Evolutionary conservation across 92 coral and sea anemone genomes (phyloP).

Genomic region (Hydrozoanthus gracilis): DNA sequence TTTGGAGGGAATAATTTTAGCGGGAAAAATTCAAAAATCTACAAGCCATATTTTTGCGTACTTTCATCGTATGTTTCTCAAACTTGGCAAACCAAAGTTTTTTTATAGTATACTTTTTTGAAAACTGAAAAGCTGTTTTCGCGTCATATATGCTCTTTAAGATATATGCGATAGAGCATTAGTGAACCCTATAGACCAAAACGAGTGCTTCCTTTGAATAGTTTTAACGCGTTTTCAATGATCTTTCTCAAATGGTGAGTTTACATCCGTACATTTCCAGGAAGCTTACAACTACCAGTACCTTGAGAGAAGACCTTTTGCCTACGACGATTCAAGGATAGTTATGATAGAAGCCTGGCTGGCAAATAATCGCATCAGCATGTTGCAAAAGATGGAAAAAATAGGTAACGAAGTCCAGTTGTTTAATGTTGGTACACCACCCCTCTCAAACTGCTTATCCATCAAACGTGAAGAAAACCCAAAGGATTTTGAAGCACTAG

Average conservation of each 20-base stretch:
- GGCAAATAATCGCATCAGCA: constrained; percentile 30
- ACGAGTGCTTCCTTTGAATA: too few species aligned
- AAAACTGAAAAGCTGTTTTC: too few species aligned
- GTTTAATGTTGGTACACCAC: constrained; percentile 21
- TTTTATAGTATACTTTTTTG: too few species aligned
- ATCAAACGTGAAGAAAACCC: constrained; percentile 22
- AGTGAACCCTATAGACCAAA: too few species aligned
- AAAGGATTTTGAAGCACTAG: constrained; percentile 14
- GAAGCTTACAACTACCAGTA: constrained; percentile 35
- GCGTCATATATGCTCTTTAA: too few species aligned
- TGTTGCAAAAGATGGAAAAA: constrained; percentile 40
- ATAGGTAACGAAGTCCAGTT: constrained; percentile 31
- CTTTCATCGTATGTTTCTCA: too few species aligned
- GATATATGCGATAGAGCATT: too few species aligned
- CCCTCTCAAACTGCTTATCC: constrained; percentile 26
- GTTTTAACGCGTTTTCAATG: background rate
- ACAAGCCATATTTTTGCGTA: too few species aligned
- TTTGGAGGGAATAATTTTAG: too few species aligned
- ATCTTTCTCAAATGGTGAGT: background rate
- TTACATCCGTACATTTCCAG: background rate
- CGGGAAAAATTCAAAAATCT: too few species aligned
- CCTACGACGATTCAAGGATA: constrained; percentile 31
- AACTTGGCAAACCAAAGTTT: too few species aligned
- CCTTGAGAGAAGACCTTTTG: constrained; percentile 17
- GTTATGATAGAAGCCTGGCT: constrained; percentile 43